Evolutionary conservation across 2,113 vertebrate genomes (phyloP).

Genomic region (Festucalex cinctus): DNA sequence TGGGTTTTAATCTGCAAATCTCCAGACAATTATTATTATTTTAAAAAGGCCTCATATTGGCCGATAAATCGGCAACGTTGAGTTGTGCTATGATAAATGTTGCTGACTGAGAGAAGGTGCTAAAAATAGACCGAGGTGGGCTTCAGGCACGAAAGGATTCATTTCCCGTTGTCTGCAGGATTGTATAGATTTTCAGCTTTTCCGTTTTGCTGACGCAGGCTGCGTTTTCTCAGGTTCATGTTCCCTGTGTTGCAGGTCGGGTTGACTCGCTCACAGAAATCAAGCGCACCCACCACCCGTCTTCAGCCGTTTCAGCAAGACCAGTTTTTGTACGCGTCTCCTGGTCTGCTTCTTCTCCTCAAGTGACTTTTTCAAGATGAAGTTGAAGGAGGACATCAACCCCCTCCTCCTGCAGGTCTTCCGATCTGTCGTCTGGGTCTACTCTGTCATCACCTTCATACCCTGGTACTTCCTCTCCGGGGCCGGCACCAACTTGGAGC

Average conservation of each 20-base stretch:
- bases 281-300: neutral
- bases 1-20: too few relatives aligned
- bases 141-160: conserved; percentile 23
- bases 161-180: conserved; percentile 17
- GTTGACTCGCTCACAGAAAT: conserved; percentile 7
- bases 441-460: conserved; percentile 87
- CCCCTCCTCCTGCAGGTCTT: conserved; percentile 88
- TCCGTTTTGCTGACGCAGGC: conserved; percentile 4
- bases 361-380: conserved; percentile 73
- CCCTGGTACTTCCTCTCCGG: conserved; percentile 92
- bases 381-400: conserved; percentile 91
- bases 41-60: too few relatives aligned
- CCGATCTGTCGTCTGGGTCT: conserved; percentile 85
- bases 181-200: conserved; percentile 8
- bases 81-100: conserved; percentile 10
- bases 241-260: conserved; percentile 40
- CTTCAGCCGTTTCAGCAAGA: neutral
- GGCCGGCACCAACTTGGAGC: conserved; percentile 73
- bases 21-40: too few relatives aligned
- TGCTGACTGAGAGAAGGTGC: conserved; percentile 27
- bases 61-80: neutral
- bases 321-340: neutral
- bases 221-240: conserved; percentile 14
- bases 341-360: neutral
- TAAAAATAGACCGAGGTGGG: conserved; percentile 32